Percentiles rank a stretch among this genome's conserved stretches.
Evolutionary conservation across 2,113 vertebrate genomes (phyloP).

Genomic region (Hippocampus comes): DNA sequence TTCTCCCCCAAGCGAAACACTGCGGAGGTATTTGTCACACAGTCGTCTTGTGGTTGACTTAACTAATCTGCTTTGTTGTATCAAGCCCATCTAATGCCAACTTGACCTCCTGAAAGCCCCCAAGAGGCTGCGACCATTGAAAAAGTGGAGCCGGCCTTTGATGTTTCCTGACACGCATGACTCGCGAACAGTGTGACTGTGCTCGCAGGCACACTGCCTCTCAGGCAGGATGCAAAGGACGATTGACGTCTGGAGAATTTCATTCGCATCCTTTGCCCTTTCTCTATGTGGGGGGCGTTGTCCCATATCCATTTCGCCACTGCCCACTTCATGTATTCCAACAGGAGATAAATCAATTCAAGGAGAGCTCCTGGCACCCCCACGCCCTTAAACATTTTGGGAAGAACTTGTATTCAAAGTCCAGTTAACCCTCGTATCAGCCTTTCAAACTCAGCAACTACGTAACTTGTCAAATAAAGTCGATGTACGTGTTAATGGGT

Average conservation of each 20-base stretch:
- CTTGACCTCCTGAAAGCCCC: constrained; percentile 51
- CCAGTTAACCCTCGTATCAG: neutral
- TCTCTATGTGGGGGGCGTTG: constrained; percentile 26
- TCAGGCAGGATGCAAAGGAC: neutral
- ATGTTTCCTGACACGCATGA: constrained; percentile 22
- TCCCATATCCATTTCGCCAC: constrained; percentile 6
- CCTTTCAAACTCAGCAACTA: constrained; percentile 14
- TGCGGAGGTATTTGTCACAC: constrained; percentile 36
- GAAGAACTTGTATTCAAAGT: neutral
- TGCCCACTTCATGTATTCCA: constrained; percentile 6
- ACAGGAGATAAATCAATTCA: constrained; percentile 5
- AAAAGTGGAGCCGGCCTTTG: constrained; percentile 21
- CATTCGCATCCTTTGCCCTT: constrained; percentile 20
- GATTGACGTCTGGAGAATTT: constrained; percentile 37
- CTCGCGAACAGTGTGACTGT: constrained; percentile 11
- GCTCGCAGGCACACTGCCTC: neutral
- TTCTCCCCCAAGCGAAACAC: constrained; percentile 14
- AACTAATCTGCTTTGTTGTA: constrained; percentile 42
- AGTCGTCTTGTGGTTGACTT: constrained; percentile 28
- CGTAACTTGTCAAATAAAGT: constrained; percentile 19
- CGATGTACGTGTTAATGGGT: neutral
- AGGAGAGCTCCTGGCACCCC: neutral
- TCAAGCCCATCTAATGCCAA: constrained; percentile 43
- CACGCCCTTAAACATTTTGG: neutral
- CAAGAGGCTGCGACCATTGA: constrained; percentile 28